A percentile compares a stretch with the other conserved stretches of the same genome.
Conservation (phyloP, 2,797 vertebrate species). For the Myotis planiceps region DNA sequence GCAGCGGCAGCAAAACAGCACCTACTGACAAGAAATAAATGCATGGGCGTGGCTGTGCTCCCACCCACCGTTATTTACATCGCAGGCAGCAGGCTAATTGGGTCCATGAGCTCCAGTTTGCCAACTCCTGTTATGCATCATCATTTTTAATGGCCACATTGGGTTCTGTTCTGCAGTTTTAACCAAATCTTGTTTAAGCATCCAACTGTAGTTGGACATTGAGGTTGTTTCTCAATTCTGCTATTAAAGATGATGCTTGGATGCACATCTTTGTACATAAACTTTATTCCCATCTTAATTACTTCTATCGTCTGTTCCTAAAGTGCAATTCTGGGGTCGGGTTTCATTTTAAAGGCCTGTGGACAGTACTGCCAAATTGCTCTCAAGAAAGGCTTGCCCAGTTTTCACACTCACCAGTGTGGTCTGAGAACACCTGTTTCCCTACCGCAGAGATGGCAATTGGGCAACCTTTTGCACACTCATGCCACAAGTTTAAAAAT, state of each 20-base stretch:
- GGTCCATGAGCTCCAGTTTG: neutral
- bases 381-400: neutral
- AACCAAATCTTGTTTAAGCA: neutral
- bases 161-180: neutral
- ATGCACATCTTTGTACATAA: neutral
- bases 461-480: neutral
- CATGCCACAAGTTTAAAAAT: neutral
- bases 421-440: neutral
- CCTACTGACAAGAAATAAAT: neutral
- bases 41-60: rapidly evolving
- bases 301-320: neutral
- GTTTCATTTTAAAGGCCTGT: neutral
- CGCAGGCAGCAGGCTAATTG: neutral
- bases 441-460: neutral
- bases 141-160: neutral
- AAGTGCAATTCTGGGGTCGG: neutral
- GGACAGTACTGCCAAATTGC: neutral
- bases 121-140: neutral
- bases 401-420: neutral
- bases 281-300: neutral
- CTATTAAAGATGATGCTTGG: neutral
- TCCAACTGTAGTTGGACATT: neutral
- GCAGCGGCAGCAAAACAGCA: neutral
- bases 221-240: neutral
- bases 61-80: neutral